phyloP scores from a whole-genome alignment of 53 echinoderm and acorn worm species.

The Echinarachnius parma region DNA sequence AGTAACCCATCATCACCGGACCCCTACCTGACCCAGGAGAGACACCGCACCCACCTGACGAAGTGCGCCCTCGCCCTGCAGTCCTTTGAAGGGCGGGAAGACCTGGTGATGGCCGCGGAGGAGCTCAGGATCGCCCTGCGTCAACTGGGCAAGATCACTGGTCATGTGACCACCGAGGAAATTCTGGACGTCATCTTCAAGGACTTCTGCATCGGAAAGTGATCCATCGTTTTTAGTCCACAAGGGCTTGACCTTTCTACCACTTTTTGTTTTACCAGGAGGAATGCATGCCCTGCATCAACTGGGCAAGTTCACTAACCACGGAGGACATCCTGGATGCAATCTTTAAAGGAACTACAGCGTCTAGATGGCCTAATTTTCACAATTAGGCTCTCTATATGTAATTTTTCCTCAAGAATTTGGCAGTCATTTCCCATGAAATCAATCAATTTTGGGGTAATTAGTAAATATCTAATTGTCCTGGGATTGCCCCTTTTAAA shows the following conservation, averaged over 20 bases:
- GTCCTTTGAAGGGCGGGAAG: conserved; percentile 55
- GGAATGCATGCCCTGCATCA: conserved; percentile 61
- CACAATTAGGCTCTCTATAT: no score
- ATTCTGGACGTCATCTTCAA: conserved; percentile 84
- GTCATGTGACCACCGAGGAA: conserved; percentile 88
- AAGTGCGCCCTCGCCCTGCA: conserved; percentile 58
- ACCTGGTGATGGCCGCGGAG: conserved; percentile 82
- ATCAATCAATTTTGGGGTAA: no score
- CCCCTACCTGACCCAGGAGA: conserved; percentile 80
- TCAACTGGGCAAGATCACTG: conserved; percentile 91
- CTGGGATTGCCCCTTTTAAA: no score
- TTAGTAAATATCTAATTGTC: no score
- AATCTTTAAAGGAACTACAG: conserved; percentile 74
- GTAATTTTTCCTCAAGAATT: no score
- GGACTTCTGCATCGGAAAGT: conserved; percentile 98
- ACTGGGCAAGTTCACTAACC: conserved; percentile 78
- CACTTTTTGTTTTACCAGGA: no score
- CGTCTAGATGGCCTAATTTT: no score
- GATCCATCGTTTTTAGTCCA: no score
- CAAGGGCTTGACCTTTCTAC: no score
- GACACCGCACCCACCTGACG: conserved; percentile 78
- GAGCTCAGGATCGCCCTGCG: conserved; percentile 73
- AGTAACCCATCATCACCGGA: conserved; percentile 68
- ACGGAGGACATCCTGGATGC: conserved; percentile 74
- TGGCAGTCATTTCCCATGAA: no score